Evolutionary conservation across 2,113 vertebrate species (phyloP), one percentile per base, ranked within the genome.

Genomic region (Acanthochromis polyacanthus): DNA sequence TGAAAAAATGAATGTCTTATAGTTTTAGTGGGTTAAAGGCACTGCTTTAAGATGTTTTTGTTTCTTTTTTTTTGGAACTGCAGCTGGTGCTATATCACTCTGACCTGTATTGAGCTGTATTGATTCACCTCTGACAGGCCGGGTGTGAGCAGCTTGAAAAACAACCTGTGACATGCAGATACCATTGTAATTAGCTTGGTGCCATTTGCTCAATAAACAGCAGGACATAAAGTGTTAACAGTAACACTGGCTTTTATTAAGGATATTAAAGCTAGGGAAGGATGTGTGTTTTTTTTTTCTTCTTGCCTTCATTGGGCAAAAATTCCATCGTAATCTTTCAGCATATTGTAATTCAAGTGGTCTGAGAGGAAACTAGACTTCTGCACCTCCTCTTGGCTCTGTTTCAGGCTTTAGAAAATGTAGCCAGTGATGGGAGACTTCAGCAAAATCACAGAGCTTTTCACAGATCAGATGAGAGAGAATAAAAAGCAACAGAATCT

Each of bases 101-200:
- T 55, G 55, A 71, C 59, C 59, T 63, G 30, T 81, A 88, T 85
- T 65, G 85, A 88, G 43, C 66, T 19, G 20, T 75, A 85, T 81
- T 51, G 88, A 89, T 87, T 76, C 12, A 19, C 32, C 38, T 52
- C 32, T 78, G 75, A 85, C 82, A 76, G 71, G 63, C 25, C 15
- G 53, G 25, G 70, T 67, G 75, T 65, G 53, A 86, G 67, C 71
- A 11, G 50, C 53, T 55, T 85, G 68, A 77, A 77, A 85, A 84
- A 84, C 82, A 80, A 58, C 50, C 57, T 4, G 32, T 59, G 57
- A 70, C 68, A 59, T 64, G 62, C 58, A 83, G 74, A 79, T 83
- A 28, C 63, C 57, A 38, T 25, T 68, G 68, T 86, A 87, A 91
- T 89, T 82, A 87, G 58, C 65, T 48, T n/a, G 48, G 52, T 81